These are phyloP conservation scores for Anodontia alba DNA, from an alignment of 2,888 invertebrate genomes.

Conservation along the genomic window DNA sequence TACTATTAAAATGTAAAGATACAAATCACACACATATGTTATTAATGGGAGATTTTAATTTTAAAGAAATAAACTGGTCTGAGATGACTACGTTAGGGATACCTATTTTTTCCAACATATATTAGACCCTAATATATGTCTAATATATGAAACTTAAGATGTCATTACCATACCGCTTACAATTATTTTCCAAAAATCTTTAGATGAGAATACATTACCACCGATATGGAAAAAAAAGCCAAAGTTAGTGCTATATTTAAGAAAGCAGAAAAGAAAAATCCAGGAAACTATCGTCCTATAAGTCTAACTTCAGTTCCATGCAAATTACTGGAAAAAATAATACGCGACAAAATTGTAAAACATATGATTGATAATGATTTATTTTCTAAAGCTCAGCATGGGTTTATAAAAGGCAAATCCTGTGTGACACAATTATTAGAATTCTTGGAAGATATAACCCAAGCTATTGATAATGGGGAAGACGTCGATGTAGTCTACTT, in stretches of 20 bases:
- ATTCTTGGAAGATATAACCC: too few relatives aligned
- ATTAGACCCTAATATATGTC: not conserved
- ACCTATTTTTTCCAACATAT: not conserved
- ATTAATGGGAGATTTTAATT: not conserved
- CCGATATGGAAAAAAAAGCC: conserved; percentile 20
- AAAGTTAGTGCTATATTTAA: conserved; percentile 25
- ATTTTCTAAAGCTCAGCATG: too few relatives aligned
- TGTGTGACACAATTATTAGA: too few relatives aligned
- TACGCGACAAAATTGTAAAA: conserved; percentile 6
- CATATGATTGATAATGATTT: too few relatives aligned
- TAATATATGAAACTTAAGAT: not conserved
- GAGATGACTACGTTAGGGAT: not conserved
- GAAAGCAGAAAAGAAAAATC: conserved; percentile 7
- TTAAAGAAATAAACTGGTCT: not conserved
- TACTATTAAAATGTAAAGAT: not conserved
- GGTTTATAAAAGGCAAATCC: too few relatives aligned
- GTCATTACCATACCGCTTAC: not conserved
- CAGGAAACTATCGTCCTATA: conserved; percentile 28
- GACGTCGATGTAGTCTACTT: too few relatives aligned
- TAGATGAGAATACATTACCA: conserved; percentile 20
- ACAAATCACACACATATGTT: not conserved
- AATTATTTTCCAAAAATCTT: conserved; percentile 14
- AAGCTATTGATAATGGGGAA: too few relatives aligned
- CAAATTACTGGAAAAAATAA: conserved; percentile 34
- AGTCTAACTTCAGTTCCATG: conserved; percentile 36